phyloP scores from a whole-genome alignment of 2,797 vertebrate species.

The Sitta carolinensis region DNA sequence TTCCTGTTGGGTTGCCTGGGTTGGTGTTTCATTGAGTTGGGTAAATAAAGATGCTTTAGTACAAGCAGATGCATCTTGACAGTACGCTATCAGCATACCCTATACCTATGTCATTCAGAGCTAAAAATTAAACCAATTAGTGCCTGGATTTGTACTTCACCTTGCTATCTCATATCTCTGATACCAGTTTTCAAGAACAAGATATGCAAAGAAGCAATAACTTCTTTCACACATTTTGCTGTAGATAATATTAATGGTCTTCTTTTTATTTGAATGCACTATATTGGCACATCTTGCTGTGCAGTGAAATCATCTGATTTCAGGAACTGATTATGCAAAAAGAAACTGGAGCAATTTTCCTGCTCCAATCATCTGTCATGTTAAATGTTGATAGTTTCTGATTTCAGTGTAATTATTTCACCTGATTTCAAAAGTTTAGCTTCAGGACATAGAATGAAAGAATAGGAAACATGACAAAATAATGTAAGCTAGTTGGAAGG shows the following conservation, averaged over 20 bases:
- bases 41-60: not conserved
- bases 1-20: not conserved
- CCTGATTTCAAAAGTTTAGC: not conserved
- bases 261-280: not conserved
- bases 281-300: not conserved
- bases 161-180: slow-evolving; percentile 5
- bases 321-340: not conserved
- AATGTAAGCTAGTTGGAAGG: not conserved
- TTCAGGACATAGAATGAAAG: not conserved
- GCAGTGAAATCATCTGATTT: not conserved
- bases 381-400: not conserved
- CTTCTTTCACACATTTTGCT: slow-evolving; percentile 39
- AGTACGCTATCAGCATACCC: not conserved
- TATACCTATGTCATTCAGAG: not conserved
- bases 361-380: not conserved
- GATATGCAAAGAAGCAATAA: slow-evolving; percentile 10
- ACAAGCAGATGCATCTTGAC: not conserved
- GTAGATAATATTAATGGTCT: slow-evolving; percentile 10
- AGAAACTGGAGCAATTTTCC: not conserved
- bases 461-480: not conserved
- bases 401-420: not conserved
- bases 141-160: not conserved
- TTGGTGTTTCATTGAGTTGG: not conserved
- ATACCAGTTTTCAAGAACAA: slow-evolving; percentile 34
- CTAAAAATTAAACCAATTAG: slow-evolving; percentile 52